These are phyloP conservation scores for Orchesella flavescens DNA, from an alignment of 2,888 invertebrate species.

Conservation along the genomic window DNA sequence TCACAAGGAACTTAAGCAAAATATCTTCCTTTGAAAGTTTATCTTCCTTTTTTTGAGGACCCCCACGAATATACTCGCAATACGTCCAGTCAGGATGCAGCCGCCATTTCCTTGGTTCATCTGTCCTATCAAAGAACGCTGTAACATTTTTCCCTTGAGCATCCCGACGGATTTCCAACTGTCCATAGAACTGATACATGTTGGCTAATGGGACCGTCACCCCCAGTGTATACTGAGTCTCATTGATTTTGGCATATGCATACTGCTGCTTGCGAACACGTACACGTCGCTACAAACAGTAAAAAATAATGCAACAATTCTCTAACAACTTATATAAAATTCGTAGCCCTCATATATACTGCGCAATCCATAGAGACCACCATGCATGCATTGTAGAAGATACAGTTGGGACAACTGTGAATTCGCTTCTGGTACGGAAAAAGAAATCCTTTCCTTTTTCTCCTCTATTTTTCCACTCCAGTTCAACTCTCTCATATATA, in stretches of 20 bases:
- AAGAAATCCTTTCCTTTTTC: neutral
- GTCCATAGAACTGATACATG: slow-evolving; percentile 83
- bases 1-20: slow-evolving; percentile 84
- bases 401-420: neutral
- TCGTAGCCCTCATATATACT: too few species aligned
- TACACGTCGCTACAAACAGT: slow-evolving; percentile 83
- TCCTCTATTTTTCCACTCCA: neutral
- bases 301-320: slow-evolving; percentile 60
- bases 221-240: slow-evolving; percentile 91
- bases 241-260: slow-evolving; percentile 86
- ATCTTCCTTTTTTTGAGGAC: slow-evolving; percentile 77
- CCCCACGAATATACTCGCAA: slow-evolving; percentile 67
- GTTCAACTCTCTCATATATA: neutral
- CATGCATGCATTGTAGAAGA: neutral
- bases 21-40: slow-evolving; percentile 80
- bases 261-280: slow-evolving; percentile 86
- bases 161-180: slow-evolving; percentile 87
- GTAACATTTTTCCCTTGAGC: slow-evolving; percentile 82
- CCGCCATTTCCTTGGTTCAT: slow-evolving; percentile 67
- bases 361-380: neutral
- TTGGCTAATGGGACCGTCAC: slow-evolving; percentile 83
- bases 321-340: slow-evolving; percentile 66
- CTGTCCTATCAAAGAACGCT: slow-evolving; percentile 52
- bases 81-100: slow-evolving; percentile 71
- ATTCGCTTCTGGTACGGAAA: neutral